A percentile compares a stretch with the other conserved stretches of the same genome.
Conservation (phyloP, 92 coral and sea anemone species). For the Micromussa lordhowensis region DNA sequence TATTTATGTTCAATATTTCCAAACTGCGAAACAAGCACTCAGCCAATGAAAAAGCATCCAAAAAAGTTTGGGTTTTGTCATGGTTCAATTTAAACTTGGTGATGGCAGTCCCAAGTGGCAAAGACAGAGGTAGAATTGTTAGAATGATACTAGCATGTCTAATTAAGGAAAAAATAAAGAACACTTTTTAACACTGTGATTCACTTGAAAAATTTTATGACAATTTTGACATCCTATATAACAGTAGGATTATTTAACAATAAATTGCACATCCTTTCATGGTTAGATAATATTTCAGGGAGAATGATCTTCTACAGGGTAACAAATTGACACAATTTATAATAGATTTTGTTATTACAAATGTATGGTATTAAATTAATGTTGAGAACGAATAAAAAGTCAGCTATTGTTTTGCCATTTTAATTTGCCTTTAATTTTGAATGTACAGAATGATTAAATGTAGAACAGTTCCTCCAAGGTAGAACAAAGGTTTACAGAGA, state of each 20-base stretch:
- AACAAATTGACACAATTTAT: background rate
- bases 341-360: conserved; percentile 25
- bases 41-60: background rate
- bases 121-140: background rate
- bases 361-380: conserved; percentile 19
- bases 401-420: background rate
- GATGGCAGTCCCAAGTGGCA: background rate
- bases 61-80: background rate
- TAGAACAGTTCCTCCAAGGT: background rate
- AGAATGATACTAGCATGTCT: background rate
- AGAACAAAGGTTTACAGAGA: background rate
- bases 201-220: background rate
- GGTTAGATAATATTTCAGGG: background rate
- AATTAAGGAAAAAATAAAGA: background rate
- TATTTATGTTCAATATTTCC: background rate
- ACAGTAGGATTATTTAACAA: conserved; percentile 1
- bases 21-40: background rate
- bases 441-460: background rate
- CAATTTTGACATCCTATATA: background rate
- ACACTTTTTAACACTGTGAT: background rate
- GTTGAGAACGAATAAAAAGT: background rate
- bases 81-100: background rate
- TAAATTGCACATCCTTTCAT: background rate
- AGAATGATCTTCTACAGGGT: background rate
- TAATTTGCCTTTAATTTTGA: background rate